These are phyloP conservation scores for Aphelocoma californica DNA, from an alignment of 2,797 vertebrate species.

Conservation along the genomic window DNA sequence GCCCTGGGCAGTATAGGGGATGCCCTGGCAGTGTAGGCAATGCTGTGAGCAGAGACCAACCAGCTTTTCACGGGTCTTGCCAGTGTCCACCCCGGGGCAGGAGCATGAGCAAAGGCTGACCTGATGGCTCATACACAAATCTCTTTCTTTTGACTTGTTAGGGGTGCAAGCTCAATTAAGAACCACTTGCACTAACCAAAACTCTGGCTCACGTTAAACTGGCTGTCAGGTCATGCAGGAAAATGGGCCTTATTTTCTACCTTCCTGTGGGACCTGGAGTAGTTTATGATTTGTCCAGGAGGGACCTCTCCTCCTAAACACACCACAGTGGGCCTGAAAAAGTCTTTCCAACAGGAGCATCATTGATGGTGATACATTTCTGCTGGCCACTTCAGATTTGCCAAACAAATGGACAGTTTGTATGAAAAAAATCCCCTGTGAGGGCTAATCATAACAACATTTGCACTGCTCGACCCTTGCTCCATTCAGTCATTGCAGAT, in stretches of 20 bases:
- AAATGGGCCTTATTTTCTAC: background rate
- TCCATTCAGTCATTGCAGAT: background rate
- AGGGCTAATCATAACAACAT: constrained; percentile 34
- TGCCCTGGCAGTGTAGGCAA: background rate
- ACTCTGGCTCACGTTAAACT: background rate
- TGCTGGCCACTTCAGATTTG: background rate
- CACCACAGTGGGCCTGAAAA: background rate
- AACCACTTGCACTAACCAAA: background rate
- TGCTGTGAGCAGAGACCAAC: background rate
- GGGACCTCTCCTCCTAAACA: background rate
- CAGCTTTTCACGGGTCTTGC: background rate
- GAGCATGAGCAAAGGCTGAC: background rate
- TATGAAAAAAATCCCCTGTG: background rate
- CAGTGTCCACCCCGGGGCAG: background rate
- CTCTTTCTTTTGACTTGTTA: background rate
- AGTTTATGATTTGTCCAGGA: background rate
- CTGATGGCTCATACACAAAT: background rate
- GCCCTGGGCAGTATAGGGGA: background rate
- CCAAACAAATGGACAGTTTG: background rate
- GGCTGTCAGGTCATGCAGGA: background rate
- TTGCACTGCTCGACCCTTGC: background rate
- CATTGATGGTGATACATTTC: background rate
- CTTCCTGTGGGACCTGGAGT: background rate
- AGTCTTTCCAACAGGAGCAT: background rate
- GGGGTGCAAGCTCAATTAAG: background rate